phyloP scores from a whole-genome alignment of 2,797 vertebrate genomes.

The Pogonophryne albipinna region DNA sequence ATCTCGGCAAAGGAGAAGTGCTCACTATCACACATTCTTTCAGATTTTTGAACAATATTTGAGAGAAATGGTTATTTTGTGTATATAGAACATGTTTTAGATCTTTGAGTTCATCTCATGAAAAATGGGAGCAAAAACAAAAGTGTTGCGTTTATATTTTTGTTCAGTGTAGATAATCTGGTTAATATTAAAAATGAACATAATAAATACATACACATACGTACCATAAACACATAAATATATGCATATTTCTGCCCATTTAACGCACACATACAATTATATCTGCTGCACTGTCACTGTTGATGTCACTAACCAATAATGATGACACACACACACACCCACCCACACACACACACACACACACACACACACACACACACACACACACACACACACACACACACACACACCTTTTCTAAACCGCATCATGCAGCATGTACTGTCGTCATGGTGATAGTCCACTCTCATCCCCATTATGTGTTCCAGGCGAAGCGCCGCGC shows the following conservation, averaged over 20 bases:
- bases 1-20: too few relatives aligned
- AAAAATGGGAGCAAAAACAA: too few relatives aligned
- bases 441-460: conserved; percentile 50
- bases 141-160: too few relatives aligned
- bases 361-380: conserved; percentile 22
- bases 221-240: neutral
- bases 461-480: conserved; percentile 16
- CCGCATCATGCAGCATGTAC: conserved; percentile 24
- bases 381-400: conserved; percentile 22
- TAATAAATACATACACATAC: too few relatives aligned
- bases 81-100: too few relatives aligned
- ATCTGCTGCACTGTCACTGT: conserved; percentile 20
- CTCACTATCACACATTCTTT: too few relatives aligned
- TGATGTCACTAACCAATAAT: conserved; percentile 14
- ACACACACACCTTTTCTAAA: conserved; percentile 21
- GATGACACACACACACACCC: conserved; percentile 14
- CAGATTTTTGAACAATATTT: too few relatives aligned
- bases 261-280: neutral
- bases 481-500: neutral
- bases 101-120: too few relatives aligned
- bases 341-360: conserved; percentile 27
- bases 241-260: too few relatives aligned
- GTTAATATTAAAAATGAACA: neutral
- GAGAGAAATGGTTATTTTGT: too few relatives aligned
- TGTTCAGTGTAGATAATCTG: too few relatives aligned